Conservation (phyloP, 1,140 invertebrate genomes). For the Pseudomyrmex pallidus region DNA sequence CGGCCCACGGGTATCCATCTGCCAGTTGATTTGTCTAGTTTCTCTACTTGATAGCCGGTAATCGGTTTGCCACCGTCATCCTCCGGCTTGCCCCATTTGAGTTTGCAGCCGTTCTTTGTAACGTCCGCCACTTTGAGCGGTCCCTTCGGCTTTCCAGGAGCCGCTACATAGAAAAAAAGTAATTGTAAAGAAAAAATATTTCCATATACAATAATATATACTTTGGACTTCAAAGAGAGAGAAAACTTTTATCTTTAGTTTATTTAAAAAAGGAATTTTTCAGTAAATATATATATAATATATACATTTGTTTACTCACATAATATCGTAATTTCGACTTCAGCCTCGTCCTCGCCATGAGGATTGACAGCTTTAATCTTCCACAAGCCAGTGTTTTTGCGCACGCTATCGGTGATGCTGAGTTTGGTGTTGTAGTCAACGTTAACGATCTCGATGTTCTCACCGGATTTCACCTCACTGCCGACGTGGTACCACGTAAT, state of each 20-base stretch:
- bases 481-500: constrained; percentile 93
- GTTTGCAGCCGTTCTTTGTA: constrained; percentile 95
- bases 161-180: constrained; percentile 83
- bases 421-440: constrained; percentile 97
- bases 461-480: constrained; percentile 86
- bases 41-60: constrained; percentile 98
- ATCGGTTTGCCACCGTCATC: constrained; percentile 99
- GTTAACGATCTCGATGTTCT: constrained; percentile 94
- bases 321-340: constrained; percentile 96
- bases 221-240: not conserved
- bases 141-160: constrained; percentile 94
- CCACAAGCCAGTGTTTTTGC: constrained; percentile 95
- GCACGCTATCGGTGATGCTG: constrained; percentile 92
- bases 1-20: constrained; percentile 97
- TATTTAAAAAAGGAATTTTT: not conserved
- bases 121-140: constrained; percentile 97
- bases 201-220: not conserved
- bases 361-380: constrained; percentile 96
- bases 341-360: constrained; percentile 96
- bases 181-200: not conserved
- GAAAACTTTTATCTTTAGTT: not conserved
- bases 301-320: constrained; percentile 85
- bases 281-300: not conserved
- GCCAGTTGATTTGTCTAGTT: constrained; percentile 96
- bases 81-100: constrained; percentile 98